Percentiles rank a stretch among this genome's conserved stretches.
Conservation (phyloP, 2,113 vertebrate genomes). For the Thomomys bottae region DNA sequence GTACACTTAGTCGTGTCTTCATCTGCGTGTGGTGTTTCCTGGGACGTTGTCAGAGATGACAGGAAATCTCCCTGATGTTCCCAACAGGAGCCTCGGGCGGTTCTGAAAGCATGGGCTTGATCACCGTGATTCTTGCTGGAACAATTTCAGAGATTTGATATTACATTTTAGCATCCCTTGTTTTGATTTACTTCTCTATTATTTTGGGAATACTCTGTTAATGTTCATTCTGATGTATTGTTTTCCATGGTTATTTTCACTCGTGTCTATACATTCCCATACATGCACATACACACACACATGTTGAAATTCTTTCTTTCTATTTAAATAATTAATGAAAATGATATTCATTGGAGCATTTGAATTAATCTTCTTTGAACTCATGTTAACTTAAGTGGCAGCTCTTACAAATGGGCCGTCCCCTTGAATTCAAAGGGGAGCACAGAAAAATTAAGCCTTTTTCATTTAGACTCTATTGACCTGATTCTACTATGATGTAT, state of each 20-base stretch:
- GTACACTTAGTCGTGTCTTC: neutral
- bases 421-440: constrained; percentile 60
- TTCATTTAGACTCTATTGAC: constrained; percentile 75
- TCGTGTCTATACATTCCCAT: too few species aligned
- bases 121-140: neutral
- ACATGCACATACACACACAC: neutral
- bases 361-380: constrained; percentile 67
- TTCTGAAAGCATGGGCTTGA: neutral
- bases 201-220: neutral
- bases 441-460: constrained; percentile 67
- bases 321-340: constrained; percentile 52
- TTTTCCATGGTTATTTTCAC: constrained; percentile 13
- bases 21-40: neutral
- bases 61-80: neutral
- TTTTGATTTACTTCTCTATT: neutral
- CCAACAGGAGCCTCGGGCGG: neutral
- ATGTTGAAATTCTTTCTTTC: constrained; percentile 44
- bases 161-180: neutral
- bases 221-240: neutral
- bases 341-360: constrained; percentile 57
- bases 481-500: constrained; percentile 75
- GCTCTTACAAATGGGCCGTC: constrained; percentile 64
- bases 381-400: constrained; percentile 39
- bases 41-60: neutral
- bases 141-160: neutral